These are phyloP conservation scores for Ptilodon capucinus DNA, from an alignment of 2,888 invertebrate species.

Conservation along the genomic window DNA sequence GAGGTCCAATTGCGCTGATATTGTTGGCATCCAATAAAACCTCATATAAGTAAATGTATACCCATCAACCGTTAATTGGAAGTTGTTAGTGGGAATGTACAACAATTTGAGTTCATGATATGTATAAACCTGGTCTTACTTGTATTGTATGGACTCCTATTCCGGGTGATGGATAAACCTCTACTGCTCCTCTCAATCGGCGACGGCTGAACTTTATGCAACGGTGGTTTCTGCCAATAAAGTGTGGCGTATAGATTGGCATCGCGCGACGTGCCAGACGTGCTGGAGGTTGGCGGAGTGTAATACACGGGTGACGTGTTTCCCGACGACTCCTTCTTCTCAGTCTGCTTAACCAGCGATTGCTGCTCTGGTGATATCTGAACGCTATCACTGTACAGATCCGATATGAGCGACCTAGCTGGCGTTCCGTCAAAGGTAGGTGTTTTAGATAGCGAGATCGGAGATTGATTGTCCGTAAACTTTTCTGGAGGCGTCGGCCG, in stretches of 20 bases:
- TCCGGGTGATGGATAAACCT: slow-evolving; percentile 5
- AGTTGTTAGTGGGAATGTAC: too few relatives aligned
- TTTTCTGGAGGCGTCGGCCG: slow-evolving; percentile 5
- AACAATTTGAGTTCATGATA: too few relatives aligned
- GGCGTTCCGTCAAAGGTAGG: slow-evolving; percentile 3
- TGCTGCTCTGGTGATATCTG: slow-evolving; percentile 4
- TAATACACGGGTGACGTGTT: slow-evolving; percentile 16
- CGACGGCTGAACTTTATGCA: slow-evolving; percentile 19
- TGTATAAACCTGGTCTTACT: too few relatives aligned
- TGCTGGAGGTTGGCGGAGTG: slow-evolving; percentile 22
- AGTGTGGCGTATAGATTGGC: slow-evolving; percentile 1
- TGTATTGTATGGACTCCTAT: slow-evolving; percentile 37
- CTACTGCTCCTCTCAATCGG: not conserved
- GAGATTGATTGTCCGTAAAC: not conserved
- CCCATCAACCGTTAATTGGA: too few relatives aligned
- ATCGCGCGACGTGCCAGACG: slow-evolving; percentile 1
- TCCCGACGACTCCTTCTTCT: slow-evolving; percentile 1
- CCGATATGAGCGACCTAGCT: slow-evolving; percentile 8
- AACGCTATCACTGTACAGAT: slow-evolving; percentile 14
- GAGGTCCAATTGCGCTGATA: too few relatives aligned
- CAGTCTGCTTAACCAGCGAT: slow-evolving; percentile 1
- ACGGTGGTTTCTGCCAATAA: slow-evolving; percentile 14
- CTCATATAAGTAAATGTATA: too few relatives aligned
- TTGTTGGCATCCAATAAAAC: too few relatives aligned
- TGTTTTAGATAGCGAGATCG: not conserved